Percentiles rank a stretch among this genome's conserved stretches.
phyloP scores from a whole-genome alignment of 2,113 vertebrate species.

The Sceloporus tristichus region DNA sequence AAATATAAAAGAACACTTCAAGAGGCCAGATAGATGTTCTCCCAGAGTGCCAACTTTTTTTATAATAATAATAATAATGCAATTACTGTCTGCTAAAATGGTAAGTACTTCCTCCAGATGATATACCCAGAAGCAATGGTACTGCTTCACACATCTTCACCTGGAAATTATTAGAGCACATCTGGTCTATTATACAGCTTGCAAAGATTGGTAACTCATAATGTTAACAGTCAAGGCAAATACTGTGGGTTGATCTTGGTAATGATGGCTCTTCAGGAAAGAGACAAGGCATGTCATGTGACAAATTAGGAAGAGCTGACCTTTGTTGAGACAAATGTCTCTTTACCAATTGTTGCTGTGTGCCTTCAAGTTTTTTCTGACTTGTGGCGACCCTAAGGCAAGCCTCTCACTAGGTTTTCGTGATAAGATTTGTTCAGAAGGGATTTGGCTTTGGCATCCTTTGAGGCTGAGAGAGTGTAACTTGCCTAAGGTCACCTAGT shows the following conservation, averaged over 20 bases:
- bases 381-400: no score
- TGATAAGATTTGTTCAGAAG: no score
- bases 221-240: slow-evolving; percentile 16
- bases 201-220: slow-evolving; percentile 10
- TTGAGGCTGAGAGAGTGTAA: no score
- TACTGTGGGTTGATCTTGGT: neutral
- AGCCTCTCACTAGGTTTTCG: no score
- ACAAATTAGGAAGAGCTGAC: neutral
- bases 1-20: neutral
- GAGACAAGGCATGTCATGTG: neutral
- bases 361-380: no score
- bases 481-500: no score
- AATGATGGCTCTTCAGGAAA: neutral
- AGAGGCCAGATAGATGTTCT: neutral
- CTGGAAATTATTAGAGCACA: slow-evolving; percentile 1
- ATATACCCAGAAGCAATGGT: neutral
- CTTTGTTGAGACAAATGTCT: slow-evolving; percentile 14
- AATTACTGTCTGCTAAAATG: neutral
- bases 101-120: neutral
- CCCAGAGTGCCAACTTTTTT: no score
- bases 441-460: no score
- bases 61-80: neutral
- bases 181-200: neutral
- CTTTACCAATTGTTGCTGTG: neutral
- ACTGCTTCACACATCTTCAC: neutral